Percentiles rank a stretch among this genome's conserved stretches.
Evolutionary conservation across 2,888 invertebrate genomes (phyloP).

Genomic region (Oligia fasciuncula): DNA sequence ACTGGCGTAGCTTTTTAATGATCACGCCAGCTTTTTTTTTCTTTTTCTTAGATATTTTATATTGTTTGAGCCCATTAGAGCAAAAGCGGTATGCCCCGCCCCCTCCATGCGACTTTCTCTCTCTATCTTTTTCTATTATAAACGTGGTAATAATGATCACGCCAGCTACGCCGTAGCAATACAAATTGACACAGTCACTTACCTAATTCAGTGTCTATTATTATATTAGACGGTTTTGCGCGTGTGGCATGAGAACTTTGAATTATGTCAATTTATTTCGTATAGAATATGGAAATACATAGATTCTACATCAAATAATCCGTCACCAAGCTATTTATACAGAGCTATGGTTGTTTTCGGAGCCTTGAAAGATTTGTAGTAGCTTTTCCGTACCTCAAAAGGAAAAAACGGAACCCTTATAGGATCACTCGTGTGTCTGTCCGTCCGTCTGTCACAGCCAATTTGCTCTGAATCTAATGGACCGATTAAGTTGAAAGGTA

Average conservation of each 20-base stretch:
- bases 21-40: not conserved
- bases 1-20: not conserved
- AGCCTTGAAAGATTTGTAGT: not conserved
- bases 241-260: not conserved
- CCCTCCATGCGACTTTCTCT: too few relatives aligned
- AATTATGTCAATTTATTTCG: not conserved
- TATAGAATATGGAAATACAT: not conserved
- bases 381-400: not conserved
- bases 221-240: not conserved
- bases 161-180: conserved; percentile 27
- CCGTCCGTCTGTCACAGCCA: too few relatives aligned
- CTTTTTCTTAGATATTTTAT: too few relatives aligned
- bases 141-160: too few relatives aligned
- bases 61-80: too few relatives aligned
- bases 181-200: not conserved
- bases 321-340: too few relatives aligned
- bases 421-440: too few relatives aligned
- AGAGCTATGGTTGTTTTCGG: conserved; percentile 4
- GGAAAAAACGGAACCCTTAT: too few relatives aligned
- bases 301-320: not conserved
- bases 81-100: too few relatives aligned
- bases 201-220: not conserved
- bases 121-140: too few relatives aligned
- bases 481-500: too few relatives aligned
- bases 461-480: too few relatives aligned